Evolutionary conservation across 2,113 vertebrate species (phyloP).

Genomic region (Thermophis baileyi): DNA sequence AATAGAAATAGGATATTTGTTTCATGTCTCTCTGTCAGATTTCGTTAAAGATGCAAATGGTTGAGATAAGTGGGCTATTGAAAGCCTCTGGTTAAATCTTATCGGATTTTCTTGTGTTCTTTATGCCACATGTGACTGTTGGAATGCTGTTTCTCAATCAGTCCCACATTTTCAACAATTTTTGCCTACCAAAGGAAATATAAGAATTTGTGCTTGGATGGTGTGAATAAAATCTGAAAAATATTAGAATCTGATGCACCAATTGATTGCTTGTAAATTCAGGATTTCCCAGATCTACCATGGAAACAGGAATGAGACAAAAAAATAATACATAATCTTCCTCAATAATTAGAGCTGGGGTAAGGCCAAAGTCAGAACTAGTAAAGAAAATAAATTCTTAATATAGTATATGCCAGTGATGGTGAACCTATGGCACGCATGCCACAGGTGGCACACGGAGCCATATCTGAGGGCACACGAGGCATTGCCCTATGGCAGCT

Average conservation of each 20-base stretch:
- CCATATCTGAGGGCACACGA: too few species aligned
- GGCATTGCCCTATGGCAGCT: too few species aligned
- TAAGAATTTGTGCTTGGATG: neutral
- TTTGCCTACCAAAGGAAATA: neutral
- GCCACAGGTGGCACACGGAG: too few species aligned
- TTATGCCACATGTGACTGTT: neutral
- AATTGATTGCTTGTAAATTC: neutral
- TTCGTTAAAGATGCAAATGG: neutral
- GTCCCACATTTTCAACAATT: neutral
- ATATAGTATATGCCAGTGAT: too few species aligned
- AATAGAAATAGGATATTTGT: neutral
- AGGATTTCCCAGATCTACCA: neutral
- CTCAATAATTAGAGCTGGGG: neutral
- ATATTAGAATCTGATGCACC: neutral
- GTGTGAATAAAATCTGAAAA: neutral
- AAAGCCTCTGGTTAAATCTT: neutral
- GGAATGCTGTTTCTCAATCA: neutral
- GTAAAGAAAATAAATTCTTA: neutral
- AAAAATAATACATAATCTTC: neutral
- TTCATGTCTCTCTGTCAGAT: neutral
- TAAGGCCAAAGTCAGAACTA: neutral
- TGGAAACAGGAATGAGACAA: neutral
- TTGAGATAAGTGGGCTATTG: neutral
- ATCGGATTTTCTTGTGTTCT: neutral
- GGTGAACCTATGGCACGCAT: too few species aligned